Percentiles rank a stretch among this genome's conserved stretches.
These are phyloP conservation scores for Gymnocheta viridis DNA, from an alignment of 2,888 invertebrate genomes.

Conservation along the genomic window DNA sequence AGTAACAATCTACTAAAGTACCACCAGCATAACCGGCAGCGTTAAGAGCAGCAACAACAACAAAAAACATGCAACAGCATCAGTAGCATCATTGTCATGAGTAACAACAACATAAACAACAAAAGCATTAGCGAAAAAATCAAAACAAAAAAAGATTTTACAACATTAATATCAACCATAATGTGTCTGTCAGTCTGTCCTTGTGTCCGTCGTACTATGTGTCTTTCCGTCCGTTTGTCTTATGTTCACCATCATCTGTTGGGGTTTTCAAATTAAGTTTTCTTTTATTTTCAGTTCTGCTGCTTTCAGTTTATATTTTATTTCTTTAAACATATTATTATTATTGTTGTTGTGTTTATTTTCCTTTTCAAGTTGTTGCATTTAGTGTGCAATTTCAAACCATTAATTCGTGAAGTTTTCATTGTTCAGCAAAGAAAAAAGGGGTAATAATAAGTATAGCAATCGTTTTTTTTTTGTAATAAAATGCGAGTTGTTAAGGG, in stretches of 20 bases:
- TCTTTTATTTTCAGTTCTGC: neutral
- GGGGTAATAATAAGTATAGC: conserved; percentile 20
- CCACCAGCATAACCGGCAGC: conserved; percentile 47
- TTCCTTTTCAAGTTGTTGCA: conserved; percentile 37
- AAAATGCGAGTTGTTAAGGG: neutral
- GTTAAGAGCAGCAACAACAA: conserved; percentile 25
- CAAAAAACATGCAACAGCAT: conserved; percentile 36
- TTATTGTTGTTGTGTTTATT: neutral
- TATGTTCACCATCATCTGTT: conserved; percentile 42
- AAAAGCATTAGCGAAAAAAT: neutral
- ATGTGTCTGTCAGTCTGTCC: neutral
- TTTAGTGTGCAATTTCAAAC: conserved; percentile 52
- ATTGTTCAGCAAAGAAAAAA: conserved; percentile 41
- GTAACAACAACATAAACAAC: conserved; percentile 21
- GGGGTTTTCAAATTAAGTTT: conserved; percentile 24
- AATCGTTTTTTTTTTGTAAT: conserved; percentile 26
- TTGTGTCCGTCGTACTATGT: conserved; percentile 1
- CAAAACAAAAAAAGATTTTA: conserved; percentile 29
- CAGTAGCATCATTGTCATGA: conserved; percentile 47
- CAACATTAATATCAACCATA: conserved; percentile 56
- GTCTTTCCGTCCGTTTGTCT: neutral
- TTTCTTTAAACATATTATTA: conserved; percentile 27
- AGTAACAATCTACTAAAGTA: conserved; percentile 42
- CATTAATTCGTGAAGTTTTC: conserved; percentile 67
- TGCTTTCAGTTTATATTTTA: conserved; percentile 45